Conservation (phyloP, 2,113 vertebrate genomes). For the Cinclus mexicanus region DNA sequence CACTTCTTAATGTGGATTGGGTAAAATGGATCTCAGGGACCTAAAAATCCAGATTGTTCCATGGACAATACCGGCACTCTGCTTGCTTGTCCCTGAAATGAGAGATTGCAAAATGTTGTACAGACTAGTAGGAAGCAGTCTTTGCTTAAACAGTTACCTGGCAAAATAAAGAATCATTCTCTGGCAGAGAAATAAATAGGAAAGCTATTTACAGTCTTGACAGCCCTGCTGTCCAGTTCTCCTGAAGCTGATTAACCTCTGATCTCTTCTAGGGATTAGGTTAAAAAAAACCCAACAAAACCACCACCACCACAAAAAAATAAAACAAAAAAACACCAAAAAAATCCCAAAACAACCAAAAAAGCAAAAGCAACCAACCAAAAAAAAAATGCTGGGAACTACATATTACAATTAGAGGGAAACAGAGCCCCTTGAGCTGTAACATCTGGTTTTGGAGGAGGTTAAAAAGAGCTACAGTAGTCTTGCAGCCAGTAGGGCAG, state of each 20-base stretch:
- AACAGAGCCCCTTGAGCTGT: neutral
- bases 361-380: no score
- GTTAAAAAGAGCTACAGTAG: neutral
- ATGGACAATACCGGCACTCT: neutral
- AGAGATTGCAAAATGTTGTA: neutral
- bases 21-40: neutral
- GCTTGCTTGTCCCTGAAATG: neutral
- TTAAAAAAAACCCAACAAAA: neutral
- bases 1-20: neutral
- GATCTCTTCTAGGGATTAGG: neutral
- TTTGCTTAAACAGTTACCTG: neutral
- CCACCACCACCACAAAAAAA: no score
- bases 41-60: neutral
- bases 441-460: neutral
- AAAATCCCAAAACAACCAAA: no score
- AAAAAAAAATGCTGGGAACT: neutral
- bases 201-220: neutral
- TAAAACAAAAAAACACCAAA: no score
- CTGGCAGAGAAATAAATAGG: neutral
- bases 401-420: neutral
- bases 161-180: neutral
- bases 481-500: neutral
- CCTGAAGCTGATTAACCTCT: slow-evolving; percentile 20
- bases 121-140: neutral
- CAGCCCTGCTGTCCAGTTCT: neutral